These are phyloP conservation scores for Drosophila asahinai DNA, from an alignment of 1,140 invertebrate species.

Conservation along the genomic window DNA sequence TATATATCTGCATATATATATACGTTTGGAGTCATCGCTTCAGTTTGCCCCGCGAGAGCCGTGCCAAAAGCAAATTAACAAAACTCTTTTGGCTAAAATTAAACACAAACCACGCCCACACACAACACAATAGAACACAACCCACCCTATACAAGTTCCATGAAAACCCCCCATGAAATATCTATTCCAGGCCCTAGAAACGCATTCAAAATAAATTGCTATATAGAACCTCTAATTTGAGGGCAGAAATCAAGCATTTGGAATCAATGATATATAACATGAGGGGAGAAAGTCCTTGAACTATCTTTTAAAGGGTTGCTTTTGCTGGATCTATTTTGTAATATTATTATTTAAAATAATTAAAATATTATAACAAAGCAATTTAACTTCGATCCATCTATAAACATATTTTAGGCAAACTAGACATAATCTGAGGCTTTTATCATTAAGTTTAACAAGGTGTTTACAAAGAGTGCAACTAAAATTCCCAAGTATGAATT, in stretches of 20 bases:
- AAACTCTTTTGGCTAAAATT: slow-evolving; percentile 37
- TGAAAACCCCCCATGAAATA: neutral
- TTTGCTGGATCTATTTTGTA: neutral
- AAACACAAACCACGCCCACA: slow-evolving; percentile 22
- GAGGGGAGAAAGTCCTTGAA: neutral
- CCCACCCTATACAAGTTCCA: neutral
- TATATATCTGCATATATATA: neutral
- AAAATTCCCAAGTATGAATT: too few relatives aligned
- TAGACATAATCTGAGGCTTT: too few relatives aligned
- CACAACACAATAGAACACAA: neutral
- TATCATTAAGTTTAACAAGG: too few relatives aligned
- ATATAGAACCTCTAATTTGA: neutral
- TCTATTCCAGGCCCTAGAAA: neutral
- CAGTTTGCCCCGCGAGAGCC: neutral
- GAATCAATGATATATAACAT: neutral
- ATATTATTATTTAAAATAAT: neutral
- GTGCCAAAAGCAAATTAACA: slow-evolving; percentile 40
- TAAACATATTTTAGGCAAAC: too few relatives aligned
- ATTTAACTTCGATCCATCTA: neutral
- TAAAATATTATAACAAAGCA: neutral
- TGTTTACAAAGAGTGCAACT: too few relatives aligned
- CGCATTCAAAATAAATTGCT: slow-evolving; percentile 1
- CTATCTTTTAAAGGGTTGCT: too few relatives aligned
- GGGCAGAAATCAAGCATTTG: neutral
- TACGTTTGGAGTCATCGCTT: slow-evolving; percentile 26